phyloP scores from a whole-genome alignment of 2,113 vertebrate species.

The Poeciliopsis retropinna region DNA sequence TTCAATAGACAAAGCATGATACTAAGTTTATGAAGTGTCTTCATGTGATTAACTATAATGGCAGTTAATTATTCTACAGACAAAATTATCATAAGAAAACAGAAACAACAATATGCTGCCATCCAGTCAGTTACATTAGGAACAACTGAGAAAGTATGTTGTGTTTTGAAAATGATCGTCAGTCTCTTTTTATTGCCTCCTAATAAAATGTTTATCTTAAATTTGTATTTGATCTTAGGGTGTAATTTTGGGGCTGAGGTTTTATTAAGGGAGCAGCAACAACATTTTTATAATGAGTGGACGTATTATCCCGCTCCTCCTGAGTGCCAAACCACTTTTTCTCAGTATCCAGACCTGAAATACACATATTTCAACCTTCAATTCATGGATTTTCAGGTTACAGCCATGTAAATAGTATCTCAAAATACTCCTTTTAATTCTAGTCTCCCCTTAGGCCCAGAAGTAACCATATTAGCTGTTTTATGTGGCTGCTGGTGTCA shows the following conservation, averaged over 20 bases:
- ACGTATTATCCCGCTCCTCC: slow-evolving; percentile 52
- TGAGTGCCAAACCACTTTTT: slow-evolving; percentile 58
- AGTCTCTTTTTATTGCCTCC: too few relatives aligned
- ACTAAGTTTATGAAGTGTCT: too few relatives aligned
- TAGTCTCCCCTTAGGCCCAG: slow-evolving; percentile 16
- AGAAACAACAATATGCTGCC: too few relatives aligned
- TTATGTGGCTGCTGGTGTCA: slow-evolving; percentile 38
- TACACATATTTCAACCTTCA: slow-evolving; percentile 15
- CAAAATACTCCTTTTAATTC: slow-evolving; percentile 26
- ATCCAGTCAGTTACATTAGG: too few relatives aligned
- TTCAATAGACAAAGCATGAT: too few relatives aligned
- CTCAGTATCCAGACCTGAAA: slow-evolving; percentile 39
- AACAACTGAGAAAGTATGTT: too few relatives aligned
- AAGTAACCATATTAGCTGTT: slow-evolving; percentile 20
- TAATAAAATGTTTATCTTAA: slow-evolving; percentile 2
- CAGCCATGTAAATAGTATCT: slow-evolving; percentile 13
- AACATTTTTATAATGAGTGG: slow-evolving; percentile 43
- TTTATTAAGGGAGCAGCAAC: slow-evolving; percentile 24
- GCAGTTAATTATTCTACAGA: too few relatives aligned
- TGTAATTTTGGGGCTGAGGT: slow-evolving; percentile 4
- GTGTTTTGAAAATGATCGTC: too few relatives aligned
- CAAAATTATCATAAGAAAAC: too few relatives aligned
- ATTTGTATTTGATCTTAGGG: slow-evolving; percentile 23
- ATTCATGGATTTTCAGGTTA: slow-evolving; percentile 35
- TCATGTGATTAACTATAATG: too few relatives aligned